Conservation (phyloP, 2,113 vertebrate genomes). For the Chionomys nivalis region DNA sequence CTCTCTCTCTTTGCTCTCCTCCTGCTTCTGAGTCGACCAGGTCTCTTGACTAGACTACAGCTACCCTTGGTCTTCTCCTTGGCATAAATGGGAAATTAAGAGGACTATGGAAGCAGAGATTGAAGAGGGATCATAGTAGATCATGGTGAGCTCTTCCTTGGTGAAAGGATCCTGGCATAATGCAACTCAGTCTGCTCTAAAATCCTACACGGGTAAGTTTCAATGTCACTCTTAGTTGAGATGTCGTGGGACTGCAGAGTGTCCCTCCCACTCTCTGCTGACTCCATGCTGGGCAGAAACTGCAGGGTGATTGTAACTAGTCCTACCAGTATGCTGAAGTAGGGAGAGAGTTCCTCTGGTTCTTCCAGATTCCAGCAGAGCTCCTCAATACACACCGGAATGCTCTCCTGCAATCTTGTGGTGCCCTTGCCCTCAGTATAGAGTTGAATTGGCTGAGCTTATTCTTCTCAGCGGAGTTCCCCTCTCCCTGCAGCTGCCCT, state of each 20-base stretch:
- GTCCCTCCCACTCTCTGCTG: background rate
- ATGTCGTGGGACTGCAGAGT: background rate
- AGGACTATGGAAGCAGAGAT: too few species aligned
- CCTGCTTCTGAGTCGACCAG: too few species aligned
- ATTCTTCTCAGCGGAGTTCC: background rate
- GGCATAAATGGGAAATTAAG: background rate
- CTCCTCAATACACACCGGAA: background rate
- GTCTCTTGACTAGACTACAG: background rate
- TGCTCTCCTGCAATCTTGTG: background rate
- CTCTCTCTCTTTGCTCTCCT: background rate
- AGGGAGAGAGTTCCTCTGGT: background rate
- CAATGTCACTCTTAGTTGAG: background rate
- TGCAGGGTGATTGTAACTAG: background rate
- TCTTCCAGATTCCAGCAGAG: background rate
- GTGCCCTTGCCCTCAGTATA: background rate
- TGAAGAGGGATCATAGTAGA: background rate
- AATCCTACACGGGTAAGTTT: background rate
- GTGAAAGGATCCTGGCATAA: background rate
- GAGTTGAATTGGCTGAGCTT: background rate
- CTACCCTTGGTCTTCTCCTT: background rate
- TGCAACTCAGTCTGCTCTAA: background rate
- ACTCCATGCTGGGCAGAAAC: too few species aligned
- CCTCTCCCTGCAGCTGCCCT: background rate
- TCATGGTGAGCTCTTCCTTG: background rate
- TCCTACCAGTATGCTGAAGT: rapidly evolving